Percentiles rank a stretch among this genome's conserved stretches.
These are phyloP conservation scores for Antrozous pallidus DNA, from an alignment of 2,797 vertebrate species.

Conservation along the genomic window DNA sequence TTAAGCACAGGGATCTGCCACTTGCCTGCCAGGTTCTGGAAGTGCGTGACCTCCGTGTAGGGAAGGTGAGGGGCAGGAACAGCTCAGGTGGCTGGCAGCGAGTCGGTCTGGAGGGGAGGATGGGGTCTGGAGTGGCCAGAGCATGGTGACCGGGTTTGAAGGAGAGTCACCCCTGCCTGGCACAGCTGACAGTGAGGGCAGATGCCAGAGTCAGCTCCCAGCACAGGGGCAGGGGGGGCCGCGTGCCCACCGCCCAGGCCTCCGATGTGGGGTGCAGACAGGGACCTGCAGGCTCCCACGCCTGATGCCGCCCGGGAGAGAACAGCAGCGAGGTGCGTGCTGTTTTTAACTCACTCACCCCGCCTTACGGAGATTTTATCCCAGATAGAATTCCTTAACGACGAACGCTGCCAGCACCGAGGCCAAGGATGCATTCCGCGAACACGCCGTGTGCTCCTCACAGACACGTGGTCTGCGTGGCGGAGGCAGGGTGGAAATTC, in stretches of 20 bases:
- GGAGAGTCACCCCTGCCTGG: too few relatives aligned
- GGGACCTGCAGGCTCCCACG: neutral
- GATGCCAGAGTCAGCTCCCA: neutral
- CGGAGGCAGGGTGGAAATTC: neutral
- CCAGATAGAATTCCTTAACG: neutral
- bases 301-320: neutral
- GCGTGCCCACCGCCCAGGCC: neutral
- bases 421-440: neutral
- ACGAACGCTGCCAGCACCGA: neutral
- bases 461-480: neutral
- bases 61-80: neutral
- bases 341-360: slow-evolving; percentile 6
- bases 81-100: neutral
- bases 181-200: neutral
- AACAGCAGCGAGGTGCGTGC: neutral
- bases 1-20: neutral
- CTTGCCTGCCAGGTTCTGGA: neutral
- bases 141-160: neutral
- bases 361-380: neutral
- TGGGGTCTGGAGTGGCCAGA: neutral
- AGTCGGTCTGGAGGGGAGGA: neutral
- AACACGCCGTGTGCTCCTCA: neutral
- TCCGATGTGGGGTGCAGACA: neutral
- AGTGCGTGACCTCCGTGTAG: neutral
- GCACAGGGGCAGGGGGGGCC: neutral